Evolutionary conservation across 2,113 vertebrate species (phyloP), one percentile per base, ranked within the genome.

Genomic region (Semnopithecus entellus): DNA sequence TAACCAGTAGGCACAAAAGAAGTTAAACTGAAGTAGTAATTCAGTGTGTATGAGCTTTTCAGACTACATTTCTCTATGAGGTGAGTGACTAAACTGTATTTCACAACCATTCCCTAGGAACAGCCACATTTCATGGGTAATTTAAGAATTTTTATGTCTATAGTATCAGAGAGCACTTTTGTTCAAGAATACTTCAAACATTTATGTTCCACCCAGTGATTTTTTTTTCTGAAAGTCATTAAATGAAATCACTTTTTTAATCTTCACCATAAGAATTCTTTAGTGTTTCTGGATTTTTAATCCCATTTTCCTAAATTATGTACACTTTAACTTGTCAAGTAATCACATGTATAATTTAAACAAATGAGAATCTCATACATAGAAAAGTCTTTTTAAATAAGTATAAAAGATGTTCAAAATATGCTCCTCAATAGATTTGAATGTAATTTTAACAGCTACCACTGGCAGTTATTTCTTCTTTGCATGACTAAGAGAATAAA

Each of bases 301-400:
- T 43, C 17, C 30, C 23, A 66, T 85, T 92, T 93, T 94, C 23
- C 57, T 55, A 75, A 81, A 88, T 13, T 93, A 22, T 91, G 2
- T 43, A 61, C 27, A 52, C 32, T 55, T 66, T 95, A 82, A 61
- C 6, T 80, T 90, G 27, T 59, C 45, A 84, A 52, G 52, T 73
- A 85, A 91, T 40, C 27, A n/a, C 25, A 32, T 38, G 13, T 18
- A 75, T 70, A 73, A 61, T 85, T 91, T 80, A 81, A 89, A 35
- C 32, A 91, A 96, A 40, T 18, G 17, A 83, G 48, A 85, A 17
- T 55, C 80, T 22, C 25, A 81, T 14, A 76, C 25, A 81, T 18
- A 76, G 64, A 91, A 90, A 90, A 73, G 14, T 11, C 13, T 91
- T 95, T 95, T 89, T 32, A 13, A 35, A 87, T 82, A 79, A 85